phyloP scores from a whole-genome alignment of 1,140 invertebrate species.

The Xylocopa sonorina region DNA sequence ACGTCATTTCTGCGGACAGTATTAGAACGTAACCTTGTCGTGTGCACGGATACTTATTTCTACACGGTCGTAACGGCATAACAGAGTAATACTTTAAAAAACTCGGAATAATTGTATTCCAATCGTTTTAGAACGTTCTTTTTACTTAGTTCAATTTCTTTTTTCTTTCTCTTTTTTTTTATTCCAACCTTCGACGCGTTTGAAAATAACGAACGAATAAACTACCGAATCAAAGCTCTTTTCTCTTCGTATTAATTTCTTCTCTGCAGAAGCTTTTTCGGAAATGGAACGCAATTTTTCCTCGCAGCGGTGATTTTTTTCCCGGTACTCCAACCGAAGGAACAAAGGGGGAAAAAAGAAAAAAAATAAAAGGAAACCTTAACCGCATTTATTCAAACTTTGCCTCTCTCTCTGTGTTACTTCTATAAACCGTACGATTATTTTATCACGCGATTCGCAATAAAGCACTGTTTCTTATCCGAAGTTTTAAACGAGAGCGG shows the following conservation, averaged over 20 bases:
- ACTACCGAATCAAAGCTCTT: not conserved
- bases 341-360: not conserved
- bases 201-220: not conserved
- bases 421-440: not conserved
- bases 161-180: not conserved
- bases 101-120: not conserved
- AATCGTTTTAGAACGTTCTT: not conserved
- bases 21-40: constrained; percentile 65
- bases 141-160: not conserved
- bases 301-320: not conserved
- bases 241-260: not conserved
- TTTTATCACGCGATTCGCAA: not conserved
- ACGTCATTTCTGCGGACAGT: constrained; percentile 53
- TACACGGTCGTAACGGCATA: constrained; percentile 27
- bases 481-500: not conserved
- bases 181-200: not conserved
- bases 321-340: not conserved
- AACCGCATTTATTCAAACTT: not conserved
- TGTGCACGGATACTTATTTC: constrained; percentile 47
- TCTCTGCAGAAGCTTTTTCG: not conserved
- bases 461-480: not conserved
- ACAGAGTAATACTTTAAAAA: not conserved
- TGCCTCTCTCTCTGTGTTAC: too few relatives aligned
- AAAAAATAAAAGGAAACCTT: not conserved
- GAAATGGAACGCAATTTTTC: constrained; percentile 4